phyloP scores from a whole-genome alignment of 2,113 vertebrate genomes.

The Sander vitreus region DNA sequence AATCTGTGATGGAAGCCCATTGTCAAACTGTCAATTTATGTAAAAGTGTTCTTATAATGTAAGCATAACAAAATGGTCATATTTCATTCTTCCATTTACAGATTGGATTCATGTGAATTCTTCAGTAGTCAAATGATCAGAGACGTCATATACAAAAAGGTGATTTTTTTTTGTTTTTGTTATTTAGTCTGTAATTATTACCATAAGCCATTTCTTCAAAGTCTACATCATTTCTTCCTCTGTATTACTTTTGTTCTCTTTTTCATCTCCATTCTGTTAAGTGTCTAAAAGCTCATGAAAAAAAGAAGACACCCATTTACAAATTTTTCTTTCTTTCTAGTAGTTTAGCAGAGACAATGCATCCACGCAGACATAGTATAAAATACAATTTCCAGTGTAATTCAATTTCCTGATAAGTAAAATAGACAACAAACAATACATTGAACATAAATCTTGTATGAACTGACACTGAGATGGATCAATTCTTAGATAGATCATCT shows the following conservation, averaged over 20 bases:
- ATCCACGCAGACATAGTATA: neutral
- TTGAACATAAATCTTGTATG: neutral
- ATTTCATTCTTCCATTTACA: slow-evolving; percentile 9
- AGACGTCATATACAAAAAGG: neutral
- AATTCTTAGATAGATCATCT: slow-evolving; percentile 56
- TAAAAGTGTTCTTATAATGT: neutral
- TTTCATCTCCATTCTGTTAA: neutral
- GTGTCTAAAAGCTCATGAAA: neutral
- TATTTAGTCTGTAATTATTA: neutral
- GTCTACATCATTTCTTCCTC: neutral
- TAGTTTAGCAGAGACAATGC: neutral
- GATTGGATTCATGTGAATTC: slow-evolving; percentile 14
- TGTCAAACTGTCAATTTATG: slow-evolving; percentile 4
- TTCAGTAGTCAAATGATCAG: slow-evolving; percentile 13
- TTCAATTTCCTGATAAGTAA: neutral
- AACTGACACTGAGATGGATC: slow-evolving; percentile 44
- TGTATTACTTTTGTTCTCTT: neutral
- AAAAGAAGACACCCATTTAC: neutral
- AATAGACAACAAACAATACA: slow-evolving; percentile 6
- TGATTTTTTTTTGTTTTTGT: neutral
- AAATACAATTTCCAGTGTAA: neutral
- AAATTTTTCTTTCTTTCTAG: neutral
- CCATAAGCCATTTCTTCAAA: neutral
- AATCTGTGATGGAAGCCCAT: slow-evolving; percentile 1
- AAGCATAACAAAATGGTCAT: neutral